Evolutionary conservation across 2,797 vertebrate genomes (phyloP).

Genomic region (Helicolenus hilgendorfi): DNA sequence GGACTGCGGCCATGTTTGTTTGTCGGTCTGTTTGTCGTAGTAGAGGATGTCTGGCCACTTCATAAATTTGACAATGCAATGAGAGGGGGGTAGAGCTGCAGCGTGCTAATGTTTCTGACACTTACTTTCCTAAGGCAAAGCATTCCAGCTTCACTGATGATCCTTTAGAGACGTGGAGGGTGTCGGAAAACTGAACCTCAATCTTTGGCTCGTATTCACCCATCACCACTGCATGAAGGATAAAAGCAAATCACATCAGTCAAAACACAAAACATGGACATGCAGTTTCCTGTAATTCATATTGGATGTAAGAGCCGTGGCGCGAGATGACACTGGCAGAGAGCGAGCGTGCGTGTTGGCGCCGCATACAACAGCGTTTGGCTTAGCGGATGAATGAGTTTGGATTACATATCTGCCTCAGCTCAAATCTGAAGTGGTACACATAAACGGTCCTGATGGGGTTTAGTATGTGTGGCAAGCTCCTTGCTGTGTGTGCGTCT

Average conservation of each 20-base stretch:
- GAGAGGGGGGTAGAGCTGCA: background rate
- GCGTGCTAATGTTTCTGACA: slow-evolving; percentile 53
- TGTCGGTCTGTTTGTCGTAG: background rate
- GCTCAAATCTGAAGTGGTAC: slow-evolving; percentile 60
- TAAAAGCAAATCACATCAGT: slow-evolving; percentile 48
- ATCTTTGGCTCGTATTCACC: slow-evolving; percentile 98
- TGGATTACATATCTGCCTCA: slow-evolving; percentile 70
- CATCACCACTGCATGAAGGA: slow-evolving; percentile 92
- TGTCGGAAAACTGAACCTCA: slow-evolving; percentile 96
- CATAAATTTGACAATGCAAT: background rate
- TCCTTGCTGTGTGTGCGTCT: slow-evolving; percentile 18
- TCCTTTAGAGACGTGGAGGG: slow-evolving; percentile 92
- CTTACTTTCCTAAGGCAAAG: slow-evolving; percentile 98
- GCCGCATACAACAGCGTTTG: slow-evolving; percentile 28
- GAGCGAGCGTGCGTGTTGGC: slow-evolving; percentile 5
- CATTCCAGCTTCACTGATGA: slow-evolving; percentile 95
- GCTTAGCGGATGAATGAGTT: slow-evolving; percentile 58
- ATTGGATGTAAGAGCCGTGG: slow-evolving; percentile 23
- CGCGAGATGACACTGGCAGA: slow-evolving; percentile 9
- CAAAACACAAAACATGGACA: slow-evolving; percentile 37
- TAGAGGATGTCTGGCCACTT: background rate
- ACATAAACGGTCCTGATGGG: slow-evolving; percentile 56
- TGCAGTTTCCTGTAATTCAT: slow-evolving; percentile 27
- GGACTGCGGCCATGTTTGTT: background rate
- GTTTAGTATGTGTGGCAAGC: slow-evolving; percentile 43